Conservation (phyloP, 2,888 invertebrate genomes). For the Campoplex nolae region DNA sequence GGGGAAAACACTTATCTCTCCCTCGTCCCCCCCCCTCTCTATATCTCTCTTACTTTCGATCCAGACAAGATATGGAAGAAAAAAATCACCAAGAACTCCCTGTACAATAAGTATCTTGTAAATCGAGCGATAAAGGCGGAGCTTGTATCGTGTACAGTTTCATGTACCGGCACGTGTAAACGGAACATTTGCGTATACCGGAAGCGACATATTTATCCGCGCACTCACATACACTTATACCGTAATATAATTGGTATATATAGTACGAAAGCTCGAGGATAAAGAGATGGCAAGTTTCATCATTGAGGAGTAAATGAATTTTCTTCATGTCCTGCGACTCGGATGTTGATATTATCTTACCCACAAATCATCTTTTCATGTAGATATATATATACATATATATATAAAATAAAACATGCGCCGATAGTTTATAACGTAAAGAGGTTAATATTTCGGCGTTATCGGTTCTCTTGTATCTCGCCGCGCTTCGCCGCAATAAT, state of each 20-base stretch:
- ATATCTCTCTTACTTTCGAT: slow-evolving; percentile 11
- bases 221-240: background rate
- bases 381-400: background rate
- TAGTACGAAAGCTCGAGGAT: background rate
- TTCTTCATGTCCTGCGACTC: background rate
- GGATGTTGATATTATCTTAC: background rate
- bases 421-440: slow-evolving; percentile 15
- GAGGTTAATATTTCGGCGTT: slow-evolving; percentile 75
- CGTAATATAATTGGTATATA: background rate
- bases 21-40: background rate
- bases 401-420: background rate
- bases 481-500: slow-evolving; percentile 57
- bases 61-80: slow-evolving; percentile 51
- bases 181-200: slow-evolving; percentile 49
- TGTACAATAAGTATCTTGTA: slow-evolving; percentile 67
- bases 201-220: slow-evolving; percentile 32
- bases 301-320: background rate
- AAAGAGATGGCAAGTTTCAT: background rate
- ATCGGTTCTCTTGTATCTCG: slow-evolving; percentile 73
- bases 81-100: background rate
- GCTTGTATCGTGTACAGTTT: slow-evolving; percentile 54
- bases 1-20: background rate
- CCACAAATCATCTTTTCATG: background rate
- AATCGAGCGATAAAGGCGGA: slow-evolving; percentile 65
- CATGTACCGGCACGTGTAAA: slow-evolving; percentile 58